Evolutionary conservation across 2,797 vertebrate species (phyloP), one percentile per base, ranked within the genome.

Genomic region (Centroberyx gerrardi): DNA sequence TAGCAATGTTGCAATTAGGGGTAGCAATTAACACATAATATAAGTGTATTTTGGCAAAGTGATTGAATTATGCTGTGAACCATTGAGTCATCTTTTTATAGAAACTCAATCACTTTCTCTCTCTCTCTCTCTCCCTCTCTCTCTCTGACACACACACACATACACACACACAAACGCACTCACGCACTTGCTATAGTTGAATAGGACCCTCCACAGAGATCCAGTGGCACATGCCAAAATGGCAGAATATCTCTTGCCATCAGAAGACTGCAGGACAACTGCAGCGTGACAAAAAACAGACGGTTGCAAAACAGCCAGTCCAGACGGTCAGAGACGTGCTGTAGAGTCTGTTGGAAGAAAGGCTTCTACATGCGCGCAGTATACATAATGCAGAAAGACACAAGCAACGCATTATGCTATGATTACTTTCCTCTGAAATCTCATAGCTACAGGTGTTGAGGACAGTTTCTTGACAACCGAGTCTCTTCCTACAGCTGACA

Each of bases 221-320:
- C 86, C 69, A 85, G 79, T 85, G 68, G 62, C 83, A 84, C 81
- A 83, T 90, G 80, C 81, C 87, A 82, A 77, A 82, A 75, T 81
- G 90, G 83, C 80, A 88, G 70, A 82, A 71, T 76, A 83, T 78
- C 76, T 85, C 33, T 66, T 38, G 15, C 81, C 76, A 42, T 80
- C 68, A 78, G 68, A 72, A 28, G 66, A 46, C 52, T 83, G 18
- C 60, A 7, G 54, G 68, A 72, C 64, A 59, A 72, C 73, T 72
- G 73, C 49, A 72, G 74, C 38, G 4, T 28, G 68, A 71, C 68
- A 62, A 38, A 82, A 72, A 76, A 70, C 72, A 84, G 72, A 86
- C 15, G 49, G 15, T 61, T 28, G 51, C 48, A 55, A 63, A 75
- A 38, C 66, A 74, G 59, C 18, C 48, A 18, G 17, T 36, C 22